Percentiles rank a stretch among this genome's conserved stretches.
Evolutionary conservation across 1,140 invertebrate genomes (phyloP).

Genomic region (Zaprionus camerounensis): DNA sequence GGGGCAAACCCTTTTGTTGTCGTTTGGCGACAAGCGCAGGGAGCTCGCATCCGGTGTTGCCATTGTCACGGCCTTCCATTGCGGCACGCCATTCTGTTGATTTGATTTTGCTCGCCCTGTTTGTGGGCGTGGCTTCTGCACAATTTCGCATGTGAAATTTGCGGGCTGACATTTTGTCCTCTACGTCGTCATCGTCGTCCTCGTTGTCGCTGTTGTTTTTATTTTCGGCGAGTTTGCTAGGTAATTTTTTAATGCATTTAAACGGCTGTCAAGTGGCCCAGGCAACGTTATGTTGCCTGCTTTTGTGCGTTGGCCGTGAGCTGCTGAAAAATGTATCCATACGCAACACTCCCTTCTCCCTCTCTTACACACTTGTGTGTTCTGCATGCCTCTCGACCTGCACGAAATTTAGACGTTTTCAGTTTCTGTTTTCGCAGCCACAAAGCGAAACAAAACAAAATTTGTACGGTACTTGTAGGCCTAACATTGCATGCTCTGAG

Average conservation of each 20-base stretch:
- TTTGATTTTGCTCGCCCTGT: slow-evolving; percentile 62
- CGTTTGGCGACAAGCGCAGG: slow-evolving; percentile 33
- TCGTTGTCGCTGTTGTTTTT: slow-evolving; percentile 13
- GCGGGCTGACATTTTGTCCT: slow-evolving; percentile 55
- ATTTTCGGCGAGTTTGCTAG: slow-evolving; percentile 40
- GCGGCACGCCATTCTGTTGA: slow-evolving; percentile 57
- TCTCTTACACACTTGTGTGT: slow-evolving; percentile 5
- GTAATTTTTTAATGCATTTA: slow-evolving; percentile 80
- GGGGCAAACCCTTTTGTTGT: slow-evolving; percentile 64
- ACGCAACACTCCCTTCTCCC: slow-evolving; percentile 38
- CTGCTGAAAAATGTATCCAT: slow-evolving; percentile 55
- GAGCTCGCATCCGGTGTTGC: slow-evolving; percentile 32
- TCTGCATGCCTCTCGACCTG: slow-evolving; percentile 6
- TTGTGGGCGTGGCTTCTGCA: slow-evolving; percentile 56
- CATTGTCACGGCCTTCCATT: slow-evolving; percentile 48
- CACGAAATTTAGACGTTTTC: slow-evolving; percentile 65
- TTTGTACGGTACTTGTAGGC: slow-evolving; percentile 27
- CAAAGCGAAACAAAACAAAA: slow-evolving; percentile 38
- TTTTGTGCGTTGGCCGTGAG: slow-evolving; percentile 42
- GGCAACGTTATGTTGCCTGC: slow-evolving; percentile 16
- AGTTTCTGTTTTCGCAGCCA: slow-evolving; percentile 29
- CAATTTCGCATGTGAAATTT: slow-evolving; percentile 71
- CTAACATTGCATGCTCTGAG: slow-evolving; percentile 35
- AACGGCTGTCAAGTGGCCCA: slow-evolving; percentile 76
- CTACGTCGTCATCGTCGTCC: background rate